phyloP scores from a whole-genome alignment of 2,113 vertebrate genomes.

The Lathamus discolor region DNA sequence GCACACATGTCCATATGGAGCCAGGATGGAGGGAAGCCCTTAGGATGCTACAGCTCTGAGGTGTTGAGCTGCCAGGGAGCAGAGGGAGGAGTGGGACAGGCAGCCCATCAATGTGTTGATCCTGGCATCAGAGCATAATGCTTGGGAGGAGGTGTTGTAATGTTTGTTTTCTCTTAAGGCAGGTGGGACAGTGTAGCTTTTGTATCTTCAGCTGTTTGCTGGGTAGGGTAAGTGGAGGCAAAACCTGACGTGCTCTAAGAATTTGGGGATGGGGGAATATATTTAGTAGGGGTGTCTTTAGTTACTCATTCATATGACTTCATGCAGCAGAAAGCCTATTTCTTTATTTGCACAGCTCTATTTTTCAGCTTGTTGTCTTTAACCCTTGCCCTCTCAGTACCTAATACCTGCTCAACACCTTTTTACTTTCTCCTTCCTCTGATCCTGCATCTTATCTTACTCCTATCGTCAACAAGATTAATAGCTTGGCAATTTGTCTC shows the following conservation, averaged over 20 bases:
- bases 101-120: constrained; percentile 44
- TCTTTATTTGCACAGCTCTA: background rate
- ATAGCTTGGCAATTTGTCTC: background rate
- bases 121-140: constrained; percentile 38
- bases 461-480: background rate
- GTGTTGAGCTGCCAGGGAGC: constrained; percentile 44
- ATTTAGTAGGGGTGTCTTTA: background rate
- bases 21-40: constrained; percentile 5
- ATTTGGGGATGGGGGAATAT: background rate
- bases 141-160: constrained; percentile 26
- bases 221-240: background rate
- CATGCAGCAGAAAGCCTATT: background rate
- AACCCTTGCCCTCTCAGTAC: background rate
- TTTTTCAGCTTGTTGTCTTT: background rate
- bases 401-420: background rate
- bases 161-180: constrained; percentile 55
- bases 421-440: background rate
- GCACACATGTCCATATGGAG: background rate
- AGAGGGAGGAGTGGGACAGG: background rate
- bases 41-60: background rate
- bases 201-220: constrained; percentile 49
- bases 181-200: constrained; percentile 47
- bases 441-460: background rate
- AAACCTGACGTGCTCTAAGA: background rate
- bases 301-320: background rate